Evolutionary conservation across 2,888 invertebrate species (phyloP).

Genomic region (Pilophorus perplexus): DNA sequence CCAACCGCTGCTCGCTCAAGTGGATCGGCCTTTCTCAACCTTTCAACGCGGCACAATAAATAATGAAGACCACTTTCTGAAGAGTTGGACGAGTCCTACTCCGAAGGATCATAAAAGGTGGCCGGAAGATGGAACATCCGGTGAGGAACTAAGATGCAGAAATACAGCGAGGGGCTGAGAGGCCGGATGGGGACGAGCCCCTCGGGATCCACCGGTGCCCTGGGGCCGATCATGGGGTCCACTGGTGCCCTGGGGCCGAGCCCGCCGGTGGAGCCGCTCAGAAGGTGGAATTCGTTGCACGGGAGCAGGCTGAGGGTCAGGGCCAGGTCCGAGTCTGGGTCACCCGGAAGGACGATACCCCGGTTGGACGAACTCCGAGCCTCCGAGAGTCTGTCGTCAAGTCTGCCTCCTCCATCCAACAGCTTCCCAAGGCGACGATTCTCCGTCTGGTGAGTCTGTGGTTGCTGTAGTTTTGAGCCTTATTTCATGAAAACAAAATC

Average conservation of each 20-base stretch:
- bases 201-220: too few species aligned
- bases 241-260: too few species aligned
- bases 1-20: background rate
- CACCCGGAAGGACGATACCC: conserved; percentile 34
- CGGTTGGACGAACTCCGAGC: conserved; percentile 37
- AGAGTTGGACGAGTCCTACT: too few species aligned
- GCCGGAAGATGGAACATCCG: background rate
- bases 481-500: too few species aligned
- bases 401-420: conserved; percentile 41
- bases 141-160: conserved; percentile 51
- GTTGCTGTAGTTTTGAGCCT: background rate
- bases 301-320: conserved; percentile 42
- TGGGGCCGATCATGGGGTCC: conserved; percentile 55
- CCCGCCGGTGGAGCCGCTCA: conserved; percentile 52
- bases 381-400: conserved; percentile 41
- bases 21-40: background rate
- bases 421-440: conserved; percentile 51
- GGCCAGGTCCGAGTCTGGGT: conserved; percentile 41
- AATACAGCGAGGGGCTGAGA: conserved; percentile 53
- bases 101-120: background rate
- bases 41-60: too few species aligned
- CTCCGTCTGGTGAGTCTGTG: conserved; percentile 55
- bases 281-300: conserved; percentile 57
- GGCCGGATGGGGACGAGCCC: conserved; percentile 47
- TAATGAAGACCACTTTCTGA: too few species aligned